phyloP scores from a whole-genome alignment of 2,888 invertebrate genomes.

The Brachycybe producta region DNA sequence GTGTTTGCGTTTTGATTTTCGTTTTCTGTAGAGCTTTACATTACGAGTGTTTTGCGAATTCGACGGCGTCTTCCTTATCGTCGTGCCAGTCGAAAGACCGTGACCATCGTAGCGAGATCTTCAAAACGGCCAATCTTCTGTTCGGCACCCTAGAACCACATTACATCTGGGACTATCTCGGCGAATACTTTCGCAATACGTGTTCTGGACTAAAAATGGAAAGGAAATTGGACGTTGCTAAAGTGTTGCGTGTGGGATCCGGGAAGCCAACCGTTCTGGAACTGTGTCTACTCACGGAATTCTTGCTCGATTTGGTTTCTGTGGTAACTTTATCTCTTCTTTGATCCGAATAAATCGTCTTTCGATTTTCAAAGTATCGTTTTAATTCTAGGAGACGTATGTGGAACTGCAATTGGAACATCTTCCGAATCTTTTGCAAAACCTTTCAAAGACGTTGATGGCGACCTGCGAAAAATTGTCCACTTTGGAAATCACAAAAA shows the following conservation, averaged over 20 bases:
- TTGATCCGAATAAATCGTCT: background rate
- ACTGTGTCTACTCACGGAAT: conserved; percentile 57
- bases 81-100: conserved; percentile 14
- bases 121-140: conserved; percentile 69
- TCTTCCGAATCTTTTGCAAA: conserved; percentile 58
- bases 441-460: conserved; percentile 48
- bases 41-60: conserved; percentile 34
- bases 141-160: conserved; percentile 71
- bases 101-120: conserved; percentile 43
- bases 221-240: conserved; percentile 14
- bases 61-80: too few relatives aligned
- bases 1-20: background rate
- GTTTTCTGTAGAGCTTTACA: conserved; percentile 38
- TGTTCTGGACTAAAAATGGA: conserved; percentile 22
- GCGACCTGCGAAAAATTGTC: conserved; percentile 43
- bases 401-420: conserved; percentile 63
- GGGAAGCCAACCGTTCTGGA: conserved; percentile 39
- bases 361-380: background rate
- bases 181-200: conserved; percentile 31
- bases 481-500: conserved; percentile 49
- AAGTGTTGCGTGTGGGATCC: conserved; percentile 44
- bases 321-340: conserved; percentile 30
- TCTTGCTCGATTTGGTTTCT: conserved; percentile 59
- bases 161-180: conserved; percentile 70
- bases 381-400: conserved; percentile 46